Percentiles rank a stretch among this genome's conserved stretches.
These are phyloP conservation scores for Tachycineta bicolor DNA, from an alignment of 2,113 vertebrate species.

Conservation along the genomic window DNA sequence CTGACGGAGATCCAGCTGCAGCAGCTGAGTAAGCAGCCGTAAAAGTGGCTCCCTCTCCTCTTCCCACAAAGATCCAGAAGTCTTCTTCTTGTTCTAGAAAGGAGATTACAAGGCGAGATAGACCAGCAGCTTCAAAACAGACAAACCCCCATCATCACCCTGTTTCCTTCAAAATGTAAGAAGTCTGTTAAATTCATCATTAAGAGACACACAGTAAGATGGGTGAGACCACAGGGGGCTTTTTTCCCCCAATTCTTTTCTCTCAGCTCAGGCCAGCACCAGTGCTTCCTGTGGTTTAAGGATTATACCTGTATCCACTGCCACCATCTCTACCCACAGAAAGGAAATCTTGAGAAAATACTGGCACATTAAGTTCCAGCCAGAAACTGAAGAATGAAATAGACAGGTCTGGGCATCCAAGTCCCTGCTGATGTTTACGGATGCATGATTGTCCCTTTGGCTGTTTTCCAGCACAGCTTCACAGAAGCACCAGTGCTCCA, in stretches of 20 bases:
- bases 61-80: conserved; percentile 84
- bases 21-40: conserved; percentile 83
- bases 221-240: background rate
- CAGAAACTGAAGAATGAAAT: background rate
- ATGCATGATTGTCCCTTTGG: background rate
- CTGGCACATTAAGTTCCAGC: background rate
- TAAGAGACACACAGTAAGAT: background rate
- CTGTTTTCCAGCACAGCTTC: background rate
- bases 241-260: background rate
- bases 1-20: conserved; percentile 88
- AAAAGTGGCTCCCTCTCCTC: conserved; percentile 82
- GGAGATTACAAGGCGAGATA: background rate
- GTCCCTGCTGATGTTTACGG: background rate
- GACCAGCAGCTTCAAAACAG: background rate
- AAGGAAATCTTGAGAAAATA: background rate
- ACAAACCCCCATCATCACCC: background rate
- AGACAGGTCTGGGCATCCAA: background rate
- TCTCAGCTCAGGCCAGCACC: background rate
- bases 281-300: background rate
- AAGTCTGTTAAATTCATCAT: background rate
- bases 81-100: conserved; percentile 84
- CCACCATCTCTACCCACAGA: background rate
- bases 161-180: background rate
- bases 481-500: background rate
- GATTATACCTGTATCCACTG: background rate